Conservation (phyloP, 2,113 vertebrate genomes). For the Colossoma macropomum region DNA sequence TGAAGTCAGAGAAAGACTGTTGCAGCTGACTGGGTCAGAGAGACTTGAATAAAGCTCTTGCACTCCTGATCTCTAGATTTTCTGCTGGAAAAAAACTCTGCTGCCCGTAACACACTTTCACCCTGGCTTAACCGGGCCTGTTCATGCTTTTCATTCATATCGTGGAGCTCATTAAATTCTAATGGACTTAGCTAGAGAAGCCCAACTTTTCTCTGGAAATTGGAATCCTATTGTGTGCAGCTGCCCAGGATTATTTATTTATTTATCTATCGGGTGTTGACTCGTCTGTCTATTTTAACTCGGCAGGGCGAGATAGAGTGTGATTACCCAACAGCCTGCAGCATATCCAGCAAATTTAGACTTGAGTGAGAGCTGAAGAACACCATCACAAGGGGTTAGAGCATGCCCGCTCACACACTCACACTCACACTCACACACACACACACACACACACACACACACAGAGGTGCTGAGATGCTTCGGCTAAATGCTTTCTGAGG, state of each 20-base stretch:
- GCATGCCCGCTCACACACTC: conserved; percentile 12
- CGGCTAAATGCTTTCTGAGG: conserved; percentile 40
- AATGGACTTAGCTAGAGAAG: conserved; percentile 58
- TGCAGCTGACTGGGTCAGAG: not conserved
- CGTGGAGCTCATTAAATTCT: conserved; percentile 67
- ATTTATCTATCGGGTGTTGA: conserved; percentile 42
- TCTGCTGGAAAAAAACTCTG: too few species aligned
- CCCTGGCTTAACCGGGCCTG: conserved; percentile 55
- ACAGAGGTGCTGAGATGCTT: conserved; percentile 39
- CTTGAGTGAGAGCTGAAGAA: conserved; percentile 43
- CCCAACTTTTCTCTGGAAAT: conserved; percentile 46
- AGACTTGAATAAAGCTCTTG: conserved; percentile 1
- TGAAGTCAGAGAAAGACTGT: conserved; percentile 2
- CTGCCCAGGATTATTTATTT: conserved; percentile 47
- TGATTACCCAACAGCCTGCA: conserved; percentile 54
- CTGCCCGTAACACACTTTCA: conserved; percentile 43
- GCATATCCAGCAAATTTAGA: conserved; percentile 51
- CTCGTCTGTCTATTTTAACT: conserved; percentile 47
- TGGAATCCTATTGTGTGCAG: conserved; percentile 36
- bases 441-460: conserved; percentile 20
- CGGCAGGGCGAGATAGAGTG: conserved; percentile 23
- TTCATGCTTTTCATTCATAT: conserved; percentile 63
- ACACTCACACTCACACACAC: conserved; percentile 22
- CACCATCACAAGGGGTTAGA: conserved; percentile 37
- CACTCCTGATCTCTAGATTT: conserved; percentile 38